Percentiles rank a stretch among this genome's conserved stretches.
Conservation (phyloP, 1,140 invertebrate genomes). For the Neodiprion virginianus region DNA sequence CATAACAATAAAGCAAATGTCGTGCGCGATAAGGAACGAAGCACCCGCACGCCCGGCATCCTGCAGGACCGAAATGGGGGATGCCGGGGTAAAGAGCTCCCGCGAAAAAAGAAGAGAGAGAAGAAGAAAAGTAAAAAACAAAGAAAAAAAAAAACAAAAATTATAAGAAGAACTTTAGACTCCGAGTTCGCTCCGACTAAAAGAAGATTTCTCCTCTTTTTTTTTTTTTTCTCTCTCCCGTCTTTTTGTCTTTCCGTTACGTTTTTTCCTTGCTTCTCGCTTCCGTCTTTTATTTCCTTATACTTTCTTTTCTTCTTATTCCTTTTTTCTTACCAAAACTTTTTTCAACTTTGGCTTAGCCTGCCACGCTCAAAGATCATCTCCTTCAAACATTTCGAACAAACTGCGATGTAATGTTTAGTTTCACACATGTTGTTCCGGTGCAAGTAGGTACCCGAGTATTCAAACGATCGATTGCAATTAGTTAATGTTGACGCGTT, state of each 20-base stretch:
- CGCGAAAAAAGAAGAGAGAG: not conserved
- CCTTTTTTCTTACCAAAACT: too few relatives aligned
- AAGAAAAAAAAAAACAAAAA: not conserved
- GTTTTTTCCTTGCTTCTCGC: not conserved
- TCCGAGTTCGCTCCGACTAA: not conserved
- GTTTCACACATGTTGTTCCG: too few relatives aligned
- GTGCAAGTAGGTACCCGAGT: too few relatives aligned
- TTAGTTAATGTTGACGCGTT: too few relatives aligned
- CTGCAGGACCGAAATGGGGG: not conserved
- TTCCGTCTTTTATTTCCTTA: not conserved
- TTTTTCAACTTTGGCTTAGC: too few relatives aligned
- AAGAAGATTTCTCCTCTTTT: constrained; percentile 1
- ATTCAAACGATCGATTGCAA: too few relatives aligned
- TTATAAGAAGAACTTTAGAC: constrained; percentile 7
- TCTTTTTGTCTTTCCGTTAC: not conserved
- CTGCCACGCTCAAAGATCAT: too few relatives aligned
- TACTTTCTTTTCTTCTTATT: too few relatives aligned
- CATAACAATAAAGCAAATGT: constrained; percentile 7
- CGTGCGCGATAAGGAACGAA: constrained; percentile 6
- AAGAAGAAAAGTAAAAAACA: not conserved
- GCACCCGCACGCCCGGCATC: constrained; percentile 8
- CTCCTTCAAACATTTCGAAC: too few relatives aligned
- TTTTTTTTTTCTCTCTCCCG: not conserved
- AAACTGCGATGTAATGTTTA: too few relatives aligned
- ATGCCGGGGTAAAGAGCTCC: not conserved